Evolutionary conservation across 92 coral and sea anemone genomes (phyloP).

Genomic region (Siderastrea radians): DNA sequence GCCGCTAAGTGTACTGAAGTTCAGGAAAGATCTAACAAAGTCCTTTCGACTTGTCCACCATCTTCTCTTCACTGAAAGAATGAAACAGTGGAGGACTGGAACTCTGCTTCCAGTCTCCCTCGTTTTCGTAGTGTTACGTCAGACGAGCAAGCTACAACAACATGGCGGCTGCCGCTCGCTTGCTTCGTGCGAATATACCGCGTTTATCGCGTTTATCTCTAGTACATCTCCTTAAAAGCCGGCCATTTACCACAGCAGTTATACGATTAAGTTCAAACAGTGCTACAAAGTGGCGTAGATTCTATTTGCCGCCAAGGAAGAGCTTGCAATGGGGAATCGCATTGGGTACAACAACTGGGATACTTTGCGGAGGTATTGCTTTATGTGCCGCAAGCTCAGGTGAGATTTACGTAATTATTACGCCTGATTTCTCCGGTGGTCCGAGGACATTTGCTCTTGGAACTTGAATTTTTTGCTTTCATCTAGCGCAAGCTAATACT

Average conservation of each 20-base stretch:
- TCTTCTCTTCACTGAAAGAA: neutral
- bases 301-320: conserved; percentile 41
- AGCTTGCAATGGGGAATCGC: conserved; percentile 29
- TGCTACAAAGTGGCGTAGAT: conserved; percentile 18
- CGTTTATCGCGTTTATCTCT: conserved; percentile 58
- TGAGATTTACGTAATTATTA: neutral
- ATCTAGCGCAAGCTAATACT: no score
- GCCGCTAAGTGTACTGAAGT: neutral
- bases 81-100: neutral
- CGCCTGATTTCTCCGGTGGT: no score
- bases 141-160: conserved; percentile 20
- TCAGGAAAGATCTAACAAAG: neutral
- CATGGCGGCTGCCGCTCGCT: conserved; percentile 67
- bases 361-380: conserved; percentile 69
- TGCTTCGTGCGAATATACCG: conserved; percentile 32
- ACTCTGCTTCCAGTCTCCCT: conserved; percentile 11
- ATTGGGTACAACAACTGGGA: conserved; percentile 37
- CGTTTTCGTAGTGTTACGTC: conserved; percentile 13
- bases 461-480: no score
- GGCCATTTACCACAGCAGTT: neutral
- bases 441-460: no score
- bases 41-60: conserved; percentile 7
- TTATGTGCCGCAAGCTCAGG: conserved; percentile 51
- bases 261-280: conserved; percentile 14
- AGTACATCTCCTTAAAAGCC: neutral